phyloP scores from a whole-genome alignment of 2,797 vertebrate species.

The Pygocentrus nattereri region DNA sequence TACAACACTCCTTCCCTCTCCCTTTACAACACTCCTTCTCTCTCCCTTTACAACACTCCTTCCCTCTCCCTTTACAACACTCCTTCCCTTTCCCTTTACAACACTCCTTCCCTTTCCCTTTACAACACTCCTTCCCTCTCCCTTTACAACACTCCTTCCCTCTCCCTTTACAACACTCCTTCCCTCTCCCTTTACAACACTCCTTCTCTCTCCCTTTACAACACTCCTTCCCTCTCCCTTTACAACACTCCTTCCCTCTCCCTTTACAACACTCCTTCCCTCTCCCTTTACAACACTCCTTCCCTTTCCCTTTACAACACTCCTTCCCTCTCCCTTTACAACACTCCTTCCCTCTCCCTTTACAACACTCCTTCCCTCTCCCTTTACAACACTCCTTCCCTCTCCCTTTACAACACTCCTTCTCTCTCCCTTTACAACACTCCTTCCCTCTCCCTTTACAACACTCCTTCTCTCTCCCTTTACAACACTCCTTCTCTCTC shows the following conservation, averaged over 20 bases:
- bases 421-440: no score
- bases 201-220: not conserved
- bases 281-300: no score
- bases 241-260: no score
- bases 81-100: no score
- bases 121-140: not conserved
- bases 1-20: no score
- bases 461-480: not conserved
- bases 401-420: not conserved
- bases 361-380: not conserved
- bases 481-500: no score
- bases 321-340: no score
- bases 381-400: no score
- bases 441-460: not conserved
- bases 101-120: not conserved
- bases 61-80: not conserved
- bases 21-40: not conserved
- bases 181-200: no score
- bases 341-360: not conserved
- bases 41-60: no score
- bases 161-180: not conserved
- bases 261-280: not conserved
- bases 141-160: no score
- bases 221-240: not conserved
- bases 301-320: not conserved